Evolutionary conservation across 2,797 vertebrate species (phyloP).

Genomic region (Lindbergichthys nudifrons): DNA sequence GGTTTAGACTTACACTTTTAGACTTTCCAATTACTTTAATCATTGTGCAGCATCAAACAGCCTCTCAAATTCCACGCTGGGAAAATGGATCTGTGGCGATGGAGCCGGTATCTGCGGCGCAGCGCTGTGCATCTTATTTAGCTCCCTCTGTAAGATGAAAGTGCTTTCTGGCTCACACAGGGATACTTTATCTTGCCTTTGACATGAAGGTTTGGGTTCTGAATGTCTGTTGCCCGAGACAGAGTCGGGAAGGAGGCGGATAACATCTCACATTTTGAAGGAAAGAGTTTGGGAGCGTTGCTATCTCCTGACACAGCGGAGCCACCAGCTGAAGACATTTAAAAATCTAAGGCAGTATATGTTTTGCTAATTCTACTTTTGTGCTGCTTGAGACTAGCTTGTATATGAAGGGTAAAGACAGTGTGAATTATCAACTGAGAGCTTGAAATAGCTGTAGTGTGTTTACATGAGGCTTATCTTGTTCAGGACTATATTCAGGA

Average conservation of each 20-base stretch:
- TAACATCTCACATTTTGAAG: slow-evolving; percentile 20
- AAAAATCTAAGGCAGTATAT: not conserved
- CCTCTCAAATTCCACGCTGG: not conserved
- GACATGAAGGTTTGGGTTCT: slow-evolving; percentile 30
- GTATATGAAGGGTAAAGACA: too few relatives aligned
- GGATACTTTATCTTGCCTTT: slow-evolving; percentile 44
- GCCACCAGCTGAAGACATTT: not conserved
- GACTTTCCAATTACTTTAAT: slow-evolving; percentile 32
- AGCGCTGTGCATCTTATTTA: slow-evolving; percentile 37
- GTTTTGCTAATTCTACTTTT: not conserved
- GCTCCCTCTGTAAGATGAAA: slow-evolving; percentile 42
- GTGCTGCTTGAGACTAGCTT: too few relatives aligned
- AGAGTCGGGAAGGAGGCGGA: slow-evolving; percentile 27
- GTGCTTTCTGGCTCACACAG: slow-evolving; percentile 18
- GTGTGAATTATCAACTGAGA: too few relatives aligned
- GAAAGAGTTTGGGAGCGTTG: slow-evolving; percentile 21
- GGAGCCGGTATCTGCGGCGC: slow-evolving; percentile 15
- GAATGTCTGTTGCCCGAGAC: slow-evolving; percentile 31
- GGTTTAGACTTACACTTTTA: slow-evolving; percentile 10
- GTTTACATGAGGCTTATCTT: too few relatives aligned
- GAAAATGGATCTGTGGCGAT: slow-evolving; percentile 37
- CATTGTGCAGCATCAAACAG: slow-evolving; percentile 26
- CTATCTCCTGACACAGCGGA: not conserved
- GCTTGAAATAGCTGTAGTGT: too few relatives aligned
- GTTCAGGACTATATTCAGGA: too few relatives aligned